phyloP scores from a whole-genome alignment of 2,113 vertebrate species.

The Cyrtonyx montezumae region DNA sequence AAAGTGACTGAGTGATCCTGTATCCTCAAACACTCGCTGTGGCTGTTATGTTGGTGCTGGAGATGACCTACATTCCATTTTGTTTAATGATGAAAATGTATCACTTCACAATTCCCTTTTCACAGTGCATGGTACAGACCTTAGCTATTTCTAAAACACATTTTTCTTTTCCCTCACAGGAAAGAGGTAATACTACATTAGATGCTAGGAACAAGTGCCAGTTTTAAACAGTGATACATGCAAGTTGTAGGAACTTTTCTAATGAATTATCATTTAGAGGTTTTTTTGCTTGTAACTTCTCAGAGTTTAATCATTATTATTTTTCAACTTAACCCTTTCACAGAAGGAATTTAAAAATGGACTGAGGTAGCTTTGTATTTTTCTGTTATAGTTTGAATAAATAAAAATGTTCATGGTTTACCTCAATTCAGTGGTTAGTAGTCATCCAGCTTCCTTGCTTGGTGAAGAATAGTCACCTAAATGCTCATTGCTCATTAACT shows the following conservation, averaged over 20 bases:
- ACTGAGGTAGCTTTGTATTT: neutral
- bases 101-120: neutral
- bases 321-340: neutral
- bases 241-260: neutral
- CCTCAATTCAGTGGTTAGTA: neutral
- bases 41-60: neutral
- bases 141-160: neutral
- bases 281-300: neutral
- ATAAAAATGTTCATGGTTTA: neutral
- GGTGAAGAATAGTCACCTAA: neutral
- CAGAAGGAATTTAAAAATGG: neutral
- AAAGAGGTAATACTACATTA: neutral
- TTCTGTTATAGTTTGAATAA: neutral
- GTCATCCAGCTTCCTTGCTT: neutral
- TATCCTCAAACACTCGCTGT: accelerated
- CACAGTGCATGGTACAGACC: neutral
- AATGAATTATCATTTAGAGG: neutral
- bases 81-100: neutral
- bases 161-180: neutral
- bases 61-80: neutral
- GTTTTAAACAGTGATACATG: neutral
- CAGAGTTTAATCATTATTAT: neutral
- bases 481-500: conserved; percentile 30
- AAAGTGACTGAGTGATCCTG: neutral
- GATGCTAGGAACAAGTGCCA: neutral